These are phyloP conservation scores for Aix galericulata DNA, from an alignment of 2,113 vertebrate genomes.

Conservation along the genomic window DNA sequence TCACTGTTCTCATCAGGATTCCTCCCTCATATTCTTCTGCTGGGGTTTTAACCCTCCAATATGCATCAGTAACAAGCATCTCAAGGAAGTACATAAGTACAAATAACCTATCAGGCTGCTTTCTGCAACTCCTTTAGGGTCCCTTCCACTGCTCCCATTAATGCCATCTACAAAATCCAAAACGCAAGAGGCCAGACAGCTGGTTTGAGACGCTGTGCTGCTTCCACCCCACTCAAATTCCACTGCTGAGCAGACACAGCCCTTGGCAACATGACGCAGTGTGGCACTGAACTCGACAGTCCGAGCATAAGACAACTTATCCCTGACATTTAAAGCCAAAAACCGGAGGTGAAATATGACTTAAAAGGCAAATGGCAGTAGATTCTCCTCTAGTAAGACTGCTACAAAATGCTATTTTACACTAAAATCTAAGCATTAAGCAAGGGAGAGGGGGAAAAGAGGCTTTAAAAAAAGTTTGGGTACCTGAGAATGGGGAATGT, in stretches of 20 bases:
- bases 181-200: not conserved
- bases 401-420: not conserved
- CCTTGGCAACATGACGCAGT: not conserved
- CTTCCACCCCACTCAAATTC: constrained; percentile 45
- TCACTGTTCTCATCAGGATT: constrained; percentile 56
- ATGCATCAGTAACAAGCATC: not conserved
- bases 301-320: not conserved
- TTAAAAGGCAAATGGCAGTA: not conserved
- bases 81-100: not conserved
- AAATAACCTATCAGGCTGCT: not conserved
- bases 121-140: not conserved
- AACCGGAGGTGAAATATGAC: not conserved
- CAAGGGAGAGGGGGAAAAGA: not conserved
- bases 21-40: constrained; percentile 43
- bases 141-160: not conserved
- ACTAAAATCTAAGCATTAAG: not conserved
- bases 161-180: not conserved
- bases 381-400: not conserved
- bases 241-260: constrained; percentile 19
- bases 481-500: not conserved
- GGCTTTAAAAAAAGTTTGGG: not conserved
- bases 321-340: constrained; percentile 14
- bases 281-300: not conserved
- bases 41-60: constrained; percentile 14
- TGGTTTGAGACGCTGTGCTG: not conserved